These are phyloP conservation scores for Meloidogyne chitwoodi DNA, from an alignment of 1,140 invertebrate species.

Conservation along the genomic window DNA sequence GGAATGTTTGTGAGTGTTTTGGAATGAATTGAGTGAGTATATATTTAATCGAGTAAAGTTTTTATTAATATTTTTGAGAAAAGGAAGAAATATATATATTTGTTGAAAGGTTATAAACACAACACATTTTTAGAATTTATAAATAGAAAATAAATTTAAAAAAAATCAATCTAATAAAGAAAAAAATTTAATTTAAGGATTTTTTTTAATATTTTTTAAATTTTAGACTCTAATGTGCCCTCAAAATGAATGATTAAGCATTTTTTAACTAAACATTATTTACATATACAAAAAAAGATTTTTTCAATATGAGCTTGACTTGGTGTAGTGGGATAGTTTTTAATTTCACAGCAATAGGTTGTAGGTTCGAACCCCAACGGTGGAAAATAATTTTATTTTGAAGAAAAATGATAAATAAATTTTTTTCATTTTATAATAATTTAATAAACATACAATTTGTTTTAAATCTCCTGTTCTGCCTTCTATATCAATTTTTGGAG, in stretches of 20 bases:
- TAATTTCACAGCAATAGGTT: neutral
- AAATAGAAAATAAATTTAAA: too few species aligned
- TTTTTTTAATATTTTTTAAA: too few species aligned
- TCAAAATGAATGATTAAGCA: too few species aligned
- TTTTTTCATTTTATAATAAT: neutral
- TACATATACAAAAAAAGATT: too few species aligned
- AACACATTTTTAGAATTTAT: too few species aligned
- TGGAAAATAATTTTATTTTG: neutral
- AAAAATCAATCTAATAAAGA: too few species aligned
- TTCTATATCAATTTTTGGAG: slow-evolving; percentile 57
- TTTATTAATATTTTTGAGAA: neutral
- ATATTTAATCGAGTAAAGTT: neutral
- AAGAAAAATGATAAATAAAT: neutral
- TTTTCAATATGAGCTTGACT: too few species aligned
- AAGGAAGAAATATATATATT: neutral
- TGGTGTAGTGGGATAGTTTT: too few species aligned
- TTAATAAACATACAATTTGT: slow-evolving; percentile 44
- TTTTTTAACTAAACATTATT: too few species aligned
- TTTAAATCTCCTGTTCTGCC: slow-evolving; percentile 49
- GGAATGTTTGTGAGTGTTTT: neutral
- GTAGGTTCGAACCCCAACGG: neutral
- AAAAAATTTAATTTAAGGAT: too few species aligned
- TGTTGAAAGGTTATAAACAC: neutral
- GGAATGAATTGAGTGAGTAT: neutral
- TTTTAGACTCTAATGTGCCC: too few species aligned